Evolutionary conservation across 2,888 invertebrate genomes (phyloP).

Genomic region (Diarsia brunnea): DNA sequence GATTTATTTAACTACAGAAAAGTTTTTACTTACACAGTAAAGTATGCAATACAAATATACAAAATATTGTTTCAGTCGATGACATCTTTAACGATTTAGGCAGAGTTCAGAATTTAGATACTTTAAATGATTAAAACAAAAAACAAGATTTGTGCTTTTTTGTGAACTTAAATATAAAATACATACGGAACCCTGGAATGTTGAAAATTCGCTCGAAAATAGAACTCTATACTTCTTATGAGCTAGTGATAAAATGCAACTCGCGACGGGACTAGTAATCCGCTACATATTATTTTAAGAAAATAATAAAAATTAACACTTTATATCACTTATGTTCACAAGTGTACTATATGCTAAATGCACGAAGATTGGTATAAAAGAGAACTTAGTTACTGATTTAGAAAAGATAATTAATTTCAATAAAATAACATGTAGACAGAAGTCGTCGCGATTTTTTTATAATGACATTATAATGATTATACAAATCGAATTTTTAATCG

Average conservation of each 20-base stretch:
- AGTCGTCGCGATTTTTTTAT: constrained; percentile 82
- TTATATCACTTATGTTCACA: neutral
- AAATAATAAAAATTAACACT: constrained; percentile 64
- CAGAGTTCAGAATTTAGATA: constrained; percentile 72
- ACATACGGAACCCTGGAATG: constrained; percentile 86
- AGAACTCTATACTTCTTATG: constrained; percentile 80
- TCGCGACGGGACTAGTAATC: constrained; percentile 88
- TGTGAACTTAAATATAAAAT: constrained; percentile 77
- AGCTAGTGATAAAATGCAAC: constrained; percentile 86
- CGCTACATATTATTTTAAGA: constrained; percentile 82
- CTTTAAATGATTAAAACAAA: constrained; percentile 45
- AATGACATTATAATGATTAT: constrained; percentile 72
- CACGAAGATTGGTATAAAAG: constrained; percentile 32
- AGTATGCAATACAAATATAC: constrained; percentile 82
- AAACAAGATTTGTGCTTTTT: constrained; percentile 79
- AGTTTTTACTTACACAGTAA: constrained; percentile 72
- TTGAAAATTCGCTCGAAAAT: constrained; percentile 85
- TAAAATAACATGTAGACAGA: constrained; percentile 85
- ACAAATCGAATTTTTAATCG: constrained; percentile 70
- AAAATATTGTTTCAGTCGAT: constrained; percentile 84
- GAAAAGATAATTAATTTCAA: constrained; percentile 69
- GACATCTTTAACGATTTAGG: constrained; percentile 74
- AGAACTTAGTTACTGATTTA: constrained; percentile 6
- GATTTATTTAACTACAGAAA: constrained; percentile 66
- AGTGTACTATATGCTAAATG: constrained; percentile 43